phyloP scores from a whole-genome alignment of 1,140 invertebrate species.

The Triops cancriformis region DNA sequence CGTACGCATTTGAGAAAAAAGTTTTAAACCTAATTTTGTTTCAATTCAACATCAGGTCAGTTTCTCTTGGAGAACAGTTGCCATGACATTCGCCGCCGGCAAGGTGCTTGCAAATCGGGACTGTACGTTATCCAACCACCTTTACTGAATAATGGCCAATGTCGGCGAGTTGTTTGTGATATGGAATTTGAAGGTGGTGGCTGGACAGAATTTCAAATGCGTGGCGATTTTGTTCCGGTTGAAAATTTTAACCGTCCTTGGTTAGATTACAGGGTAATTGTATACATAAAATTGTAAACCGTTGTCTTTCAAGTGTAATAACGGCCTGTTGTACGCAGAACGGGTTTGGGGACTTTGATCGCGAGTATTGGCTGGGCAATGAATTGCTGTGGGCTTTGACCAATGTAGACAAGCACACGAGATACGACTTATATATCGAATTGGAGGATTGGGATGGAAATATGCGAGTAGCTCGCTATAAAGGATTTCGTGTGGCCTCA shows the following conservation, averaged over 20 bases:
- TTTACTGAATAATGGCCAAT: background rate
- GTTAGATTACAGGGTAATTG: background rate
- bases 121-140: background rate
- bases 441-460: background rate
- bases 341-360: background rate
- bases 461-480: background rate
- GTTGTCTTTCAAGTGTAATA: background rate
- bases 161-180: background rate
- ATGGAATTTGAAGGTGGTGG: background rate
- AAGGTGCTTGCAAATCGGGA: background rate
- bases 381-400: background rate
- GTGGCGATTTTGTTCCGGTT: background rate
- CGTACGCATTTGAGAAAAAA: background rate
- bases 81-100: background rate
- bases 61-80: background rate
- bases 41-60: background rate
- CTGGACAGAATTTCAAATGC: background rate
- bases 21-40: background rate
- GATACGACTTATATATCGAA: background rate
- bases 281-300: background rate
- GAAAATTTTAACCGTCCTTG: background rate
- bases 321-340: background rate
- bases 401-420: background rate
- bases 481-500: slow-evolving; percentile 37
- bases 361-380: background rate